Base-by-base conservation (phyloP, 2,888 invertebrate genomes). In the Mythimna vitellina region DNA sequence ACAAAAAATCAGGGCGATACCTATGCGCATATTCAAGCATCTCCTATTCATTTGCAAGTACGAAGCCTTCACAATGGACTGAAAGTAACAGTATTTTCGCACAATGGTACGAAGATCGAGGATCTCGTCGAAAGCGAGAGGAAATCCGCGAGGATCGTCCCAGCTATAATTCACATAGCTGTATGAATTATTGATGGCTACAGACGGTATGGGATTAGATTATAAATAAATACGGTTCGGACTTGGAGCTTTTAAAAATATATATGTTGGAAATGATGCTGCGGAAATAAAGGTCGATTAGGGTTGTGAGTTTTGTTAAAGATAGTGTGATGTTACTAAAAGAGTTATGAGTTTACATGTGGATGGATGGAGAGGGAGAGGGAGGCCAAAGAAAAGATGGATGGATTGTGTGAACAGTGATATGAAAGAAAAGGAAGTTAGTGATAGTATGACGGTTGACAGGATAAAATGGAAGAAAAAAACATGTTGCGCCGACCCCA, bases 101-200 rank as follows among this genome's bases (percentile, higher is more conserved):
- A 79, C 83, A 86, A 87, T 85, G 64, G 85, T 49, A 42, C 29
- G 74, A 57, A 76, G 75, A 63, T 70, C 72, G 70, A 79, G 70
- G 73, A 79, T 78, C 81, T 83, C 74, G 71, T 10, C n/a, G 86
- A 86, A 90, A 89, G 86, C 86, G 85, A 86, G 88, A 89, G 92
- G 91, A 92, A 91, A 92, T 91, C 91, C 91, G 81, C 80, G 77
- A 84, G 90, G 90, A 92, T 90, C 90, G 91, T 91, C 87, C 86
- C 80, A 82, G 89, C 89, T 87, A 93, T 94, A 93, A 93, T 90
- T 93, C 92, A 92, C 87, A 81, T 73, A 77, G 75, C 85, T 82
- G 78, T 86, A 94, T 94, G 94, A 94, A 94, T 94, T 94, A 94
- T 94, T 93, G 93, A 94, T 94, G 86, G 86, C 81, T 84, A 78